Evolutionary conservation across 2,888 invertebrate genomes (phyloP), one percentile per base, ranked within the genome.

Genomic region (Unio pictorum): DNA sequence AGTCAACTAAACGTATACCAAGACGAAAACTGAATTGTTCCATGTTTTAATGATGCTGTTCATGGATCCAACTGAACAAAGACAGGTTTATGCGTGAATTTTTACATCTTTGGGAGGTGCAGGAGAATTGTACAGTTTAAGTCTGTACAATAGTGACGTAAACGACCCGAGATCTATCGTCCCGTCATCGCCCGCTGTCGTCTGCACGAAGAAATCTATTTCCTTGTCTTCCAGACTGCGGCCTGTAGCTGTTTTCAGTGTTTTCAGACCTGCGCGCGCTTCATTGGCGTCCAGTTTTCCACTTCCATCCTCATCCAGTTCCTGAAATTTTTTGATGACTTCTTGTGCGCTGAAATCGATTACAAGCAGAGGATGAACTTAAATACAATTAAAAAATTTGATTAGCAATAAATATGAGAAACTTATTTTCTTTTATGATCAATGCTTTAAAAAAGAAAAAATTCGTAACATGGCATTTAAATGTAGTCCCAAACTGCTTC

Each of bases 171-270:
- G 73, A 68, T 89, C 88, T 18, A 89, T 87, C 59, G 80, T 76
- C 5, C 85, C 86, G 61, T 87, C 82, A 8, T 87, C 87, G 26
- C 84, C 86, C 1, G 82, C 73, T 8, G 87, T 83, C 11, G 87
- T 86, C 62, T 86, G 85, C 62, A 89, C 72, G 80, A 89, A 89
- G 78, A 89, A 89, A 26, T 88, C 88, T 5, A 88, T 81, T 73
- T 89, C 88, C 68, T 85, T 86, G 23, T 86, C 85, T 58, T 85
- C 82, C 55, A 88, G 74, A 7, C 72, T 71, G 34, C 86, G 73
- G 5, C 86, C 88, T 0, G 85, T 84, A 11, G 80, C 84, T 1
- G 86, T 86, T 68, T 84, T 84, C 73, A 89, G 76, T 8, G 74
- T 67, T 63, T 79, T 74, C 18, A 89, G 75, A 8, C 88, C 89